These are phyloP conservation scores for Mallotus villosus DNA, from an alignment of 2,797 vertebrate genomes.

Conservation along the genomic window DNA sequence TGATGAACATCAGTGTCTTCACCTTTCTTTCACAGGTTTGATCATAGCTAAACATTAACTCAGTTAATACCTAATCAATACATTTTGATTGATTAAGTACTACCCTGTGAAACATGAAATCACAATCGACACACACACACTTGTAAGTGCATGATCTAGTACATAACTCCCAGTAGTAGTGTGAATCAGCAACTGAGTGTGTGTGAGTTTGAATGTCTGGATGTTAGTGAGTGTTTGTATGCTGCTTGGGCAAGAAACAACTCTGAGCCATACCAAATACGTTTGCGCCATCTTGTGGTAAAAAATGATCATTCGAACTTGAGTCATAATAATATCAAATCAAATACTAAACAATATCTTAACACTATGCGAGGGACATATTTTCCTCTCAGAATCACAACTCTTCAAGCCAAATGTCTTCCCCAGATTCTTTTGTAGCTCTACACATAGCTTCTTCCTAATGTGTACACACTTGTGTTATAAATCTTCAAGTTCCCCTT, in stretches of 20 bases:
- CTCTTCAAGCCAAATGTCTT: too few relatives aligned
- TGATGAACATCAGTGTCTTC: conserved; percentile 17
- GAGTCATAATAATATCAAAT: too few relatives aligned
- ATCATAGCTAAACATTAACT: neutral
- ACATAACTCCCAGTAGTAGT: neutral
- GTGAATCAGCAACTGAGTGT: too few relatives aligned
- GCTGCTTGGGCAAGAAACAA: neutral
- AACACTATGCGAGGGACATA: too few relatives aligned
- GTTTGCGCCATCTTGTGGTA: conserved; percentile 61
- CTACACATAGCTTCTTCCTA: too few relatives aligned
- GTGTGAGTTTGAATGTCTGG: too few relatives aligned
- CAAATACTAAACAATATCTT: too few relatives aligned
- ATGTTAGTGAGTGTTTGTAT: too few relatives aligned
- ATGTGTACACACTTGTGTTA: neutral
- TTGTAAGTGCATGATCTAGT: neutral
- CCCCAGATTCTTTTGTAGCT: too few relatives aligned
- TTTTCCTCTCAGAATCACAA: too few relatives aligned
- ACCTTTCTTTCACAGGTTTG: neutral
- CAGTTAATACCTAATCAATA: too few relatives aligned
- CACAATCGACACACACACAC: neutral
- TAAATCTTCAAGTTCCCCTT: neutral
- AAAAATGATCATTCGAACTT: neutral
- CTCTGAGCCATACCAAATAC: conserved; percentile 24
- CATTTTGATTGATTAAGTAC: neutral
- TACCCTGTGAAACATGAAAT: neutral